These are phyloP conservation scores for Sorex maritimensis DNA, from an alignment of 2,797 vertebrate genomes.

Conservation along the genomic window DNA sequence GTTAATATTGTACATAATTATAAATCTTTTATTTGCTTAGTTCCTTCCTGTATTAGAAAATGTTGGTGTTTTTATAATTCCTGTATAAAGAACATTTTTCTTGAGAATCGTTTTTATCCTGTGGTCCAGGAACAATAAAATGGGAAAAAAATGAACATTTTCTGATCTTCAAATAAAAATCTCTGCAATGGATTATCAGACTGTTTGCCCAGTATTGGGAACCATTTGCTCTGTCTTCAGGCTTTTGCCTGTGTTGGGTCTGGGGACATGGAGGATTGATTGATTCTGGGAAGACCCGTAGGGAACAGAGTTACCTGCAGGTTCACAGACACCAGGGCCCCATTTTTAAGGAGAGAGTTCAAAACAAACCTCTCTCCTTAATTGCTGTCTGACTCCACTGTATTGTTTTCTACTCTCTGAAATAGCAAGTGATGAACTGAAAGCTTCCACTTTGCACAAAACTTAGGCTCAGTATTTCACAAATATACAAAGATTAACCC, in stretches of 20 bases:
- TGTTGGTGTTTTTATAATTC: conserved; percentile 79
- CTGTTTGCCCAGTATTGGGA: conserved; percentile 66
- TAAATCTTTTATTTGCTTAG: conserved; percentile 77
- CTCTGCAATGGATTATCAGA: conserved; percentile 75
- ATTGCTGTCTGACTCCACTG: background rate
- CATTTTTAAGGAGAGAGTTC: background rate
- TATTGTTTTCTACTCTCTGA: background rate
- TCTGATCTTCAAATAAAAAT: conserved; percentile 84
- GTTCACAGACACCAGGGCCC: background rate
- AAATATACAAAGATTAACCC: background rate
- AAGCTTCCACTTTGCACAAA: background rate
- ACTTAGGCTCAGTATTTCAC: background rate
- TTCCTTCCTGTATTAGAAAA: conserved; percentile 84
- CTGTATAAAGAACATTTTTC: conserved; percentile 82
- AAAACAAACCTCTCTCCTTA: background rate
- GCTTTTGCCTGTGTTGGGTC: background rate
- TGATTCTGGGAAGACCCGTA: background rate
- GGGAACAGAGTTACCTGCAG: background rate
- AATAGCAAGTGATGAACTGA: conserved; percentile 1
- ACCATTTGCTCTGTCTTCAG: conserved; percentile 4
- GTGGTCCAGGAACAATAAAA: conserved; percentile 86
- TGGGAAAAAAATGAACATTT: conserved; percentile 78
- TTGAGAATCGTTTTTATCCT: conserved; percentile 79
- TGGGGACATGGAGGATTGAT: conserved; percentile 21
- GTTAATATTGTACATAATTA: conserved; percentile 80